Base-by-base conservation (phyloP, 2,113 vertebrate genomes). In the Furnarius figulus region DNA sequence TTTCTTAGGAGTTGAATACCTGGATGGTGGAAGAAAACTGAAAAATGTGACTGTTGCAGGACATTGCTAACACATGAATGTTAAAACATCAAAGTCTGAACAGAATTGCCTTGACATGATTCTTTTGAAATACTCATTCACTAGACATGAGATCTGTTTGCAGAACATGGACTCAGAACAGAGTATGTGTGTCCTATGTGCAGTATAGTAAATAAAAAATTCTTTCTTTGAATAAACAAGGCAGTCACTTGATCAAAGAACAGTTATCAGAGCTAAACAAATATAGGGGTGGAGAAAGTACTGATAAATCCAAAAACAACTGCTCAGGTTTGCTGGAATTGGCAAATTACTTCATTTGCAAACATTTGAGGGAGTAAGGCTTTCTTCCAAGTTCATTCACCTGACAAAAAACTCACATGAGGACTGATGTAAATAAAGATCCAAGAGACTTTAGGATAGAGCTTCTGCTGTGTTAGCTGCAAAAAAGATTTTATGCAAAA, bases 261-360 rank as follows among this genome's bases (percentile, higher is more conserved):
- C 30, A 61, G 85, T 93, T 94, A 95, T 93, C 87, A 90, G 87
- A 74, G 72, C 77, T 93, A 79, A 94, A 81, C 90, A 95, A 96
- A 96, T 84, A 90, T 2, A 85, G 67, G 67, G 18, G 65, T 74
- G 68, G 89, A 42, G 85, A 91, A 87, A 71, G 47, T 67, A 52
- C 90, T 87, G 92, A 91, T 95, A 96, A 94, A 50, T 88, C 25
- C 68, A 52, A 96, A 93, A 88, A 55, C 17, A 47, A 37, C 65
- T 73, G 35, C 68, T 93, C 63, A 52, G 62, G 72, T 88, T 95
- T 91, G 80, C 59, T 62, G 72, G 75, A 88, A 67, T 30, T 90
- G 67, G 30, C 47, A 83, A 20, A 30, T 27, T 80, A 6, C 37
- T 79, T 72, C 3, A 0, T 96, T 88, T 87, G 89, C 85, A 95